Evolutionary conservation across 1,140 invertebrate genomes (phyloP).

Genomic region (Platyscapa corneri): DNA sequence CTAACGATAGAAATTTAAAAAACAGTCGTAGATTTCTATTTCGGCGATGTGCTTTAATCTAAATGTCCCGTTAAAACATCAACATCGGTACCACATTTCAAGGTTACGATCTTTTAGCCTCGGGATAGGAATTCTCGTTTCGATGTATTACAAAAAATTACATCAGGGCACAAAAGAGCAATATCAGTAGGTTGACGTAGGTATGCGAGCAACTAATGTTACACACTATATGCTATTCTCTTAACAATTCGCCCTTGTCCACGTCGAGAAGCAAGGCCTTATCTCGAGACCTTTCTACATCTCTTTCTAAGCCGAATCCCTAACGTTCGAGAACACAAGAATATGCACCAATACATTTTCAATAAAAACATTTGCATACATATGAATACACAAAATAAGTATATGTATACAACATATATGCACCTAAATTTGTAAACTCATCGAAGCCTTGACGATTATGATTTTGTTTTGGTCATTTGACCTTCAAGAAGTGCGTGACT

Average conservation of each 20-base stretch:
- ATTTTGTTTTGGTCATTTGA: background rate
- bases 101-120: background rate
- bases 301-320: background rate
- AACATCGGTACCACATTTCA: background rate
- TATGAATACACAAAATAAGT: no score
- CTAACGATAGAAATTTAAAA: no score
- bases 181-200: no score
- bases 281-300: background rate
- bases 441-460: background rate
- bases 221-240: background rate
- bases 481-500: background rate
- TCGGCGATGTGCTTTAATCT: background rate
- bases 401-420: no score
- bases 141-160: background rate
- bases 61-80: background rate
- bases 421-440: background rate
- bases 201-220: no score
- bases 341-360: background rate
- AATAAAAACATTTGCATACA: no score
- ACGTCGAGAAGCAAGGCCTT: background rate
- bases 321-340: no score
- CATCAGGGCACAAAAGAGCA: background rate
- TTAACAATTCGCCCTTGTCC: conserved; percentile 24
- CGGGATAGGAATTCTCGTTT: background rate
- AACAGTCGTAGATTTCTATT: background rate